Evolutionary conservation across 1,140 invertebrate species (phyloP).

Genomic region (Ceratitis capitata): DNA sequence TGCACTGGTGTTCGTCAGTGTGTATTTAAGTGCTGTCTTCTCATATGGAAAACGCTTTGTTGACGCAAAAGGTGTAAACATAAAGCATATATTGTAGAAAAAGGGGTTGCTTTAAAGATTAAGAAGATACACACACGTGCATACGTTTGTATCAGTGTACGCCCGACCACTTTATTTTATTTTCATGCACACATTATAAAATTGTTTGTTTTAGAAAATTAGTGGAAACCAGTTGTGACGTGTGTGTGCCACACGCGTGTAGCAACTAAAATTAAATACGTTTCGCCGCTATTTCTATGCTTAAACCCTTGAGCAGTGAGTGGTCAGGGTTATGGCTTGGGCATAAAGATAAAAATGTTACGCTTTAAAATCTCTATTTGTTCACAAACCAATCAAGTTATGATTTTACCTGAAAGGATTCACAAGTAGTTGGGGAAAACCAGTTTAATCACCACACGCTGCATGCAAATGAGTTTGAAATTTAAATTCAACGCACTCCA

Average conservation of each 20-base stretch:
- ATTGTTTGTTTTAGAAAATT: not conserved
- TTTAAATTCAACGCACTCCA: not conserved
- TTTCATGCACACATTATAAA: not conserved
- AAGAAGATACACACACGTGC: not conserved
- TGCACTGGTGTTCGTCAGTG: not conserved
- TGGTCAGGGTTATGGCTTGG: not conserved
- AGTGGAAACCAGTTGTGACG: not conserved
- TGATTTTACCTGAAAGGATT: not conserved
- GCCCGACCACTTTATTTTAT: too few species aligned
- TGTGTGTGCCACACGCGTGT: not conserved
- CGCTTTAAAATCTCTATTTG: not conserved
- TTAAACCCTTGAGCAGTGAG: not conserved
- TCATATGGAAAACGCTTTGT: slow-evolving; percentile 31
- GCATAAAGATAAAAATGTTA: not conserved
- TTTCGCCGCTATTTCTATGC: not conserved
- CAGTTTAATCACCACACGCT: not conserved
- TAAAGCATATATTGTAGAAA: not conserved
- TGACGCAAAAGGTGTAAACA: slow-evolving; percentile 29
- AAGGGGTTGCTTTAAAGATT: not conserved
- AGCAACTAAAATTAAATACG: not conserved
- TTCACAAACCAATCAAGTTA: not conserved
- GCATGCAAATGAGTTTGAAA: not conserved
- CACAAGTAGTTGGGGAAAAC: not conserved
- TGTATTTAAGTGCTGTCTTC: not conserved
- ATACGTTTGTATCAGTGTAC: not conserved